Base-by-base conservation (phyloP, 2,113 vertebrate genomes). In the Asarcornis scutulata region DNA sequence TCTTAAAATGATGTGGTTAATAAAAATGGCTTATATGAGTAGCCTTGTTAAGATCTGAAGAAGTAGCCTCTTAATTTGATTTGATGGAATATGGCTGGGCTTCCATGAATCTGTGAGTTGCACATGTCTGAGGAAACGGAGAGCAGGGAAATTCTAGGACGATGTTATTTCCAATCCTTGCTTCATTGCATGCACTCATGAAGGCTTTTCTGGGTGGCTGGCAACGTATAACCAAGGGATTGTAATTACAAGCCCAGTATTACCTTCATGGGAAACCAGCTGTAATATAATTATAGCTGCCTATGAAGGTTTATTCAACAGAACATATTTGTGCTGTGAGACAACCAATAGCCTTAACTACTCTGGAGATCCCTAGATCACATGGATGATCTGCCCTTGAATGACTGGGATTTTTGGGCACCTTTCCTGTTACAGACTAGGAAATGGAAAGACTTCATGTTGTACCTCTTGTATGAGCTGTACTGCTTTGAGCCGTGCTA, bases 181-280 rank as follows among this genome's bases (percentile, higher is more conserved):
- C 44, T 91, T 76, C 9, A 21, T 17, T 58, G 34, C 13, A 1
- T 74, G 27, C 36, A 52, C n/a, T 12, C 34, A 18, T 4, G 64
- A 66, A 74, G 60, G 31, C 58, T 63, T 71, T 58, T 87, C 36
- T 86, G 64, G 38, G 18, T 82, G 78, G 8, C 63, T 82, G 64
- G 69, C 29, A 53, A 8, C 1, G 0, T 53, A 34, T 79, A 86
- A 80, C 34, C 17, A 26, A 2, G 26, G 53, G 58, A 23, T 79
- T 2, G 0, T 87, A 84, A 71, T 89, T 89, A 87, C 26, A 72
- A 52, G 13, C 75, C 71, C 72, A 66, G 42, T 23, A 5, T 56
- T n/a, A 36, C 81, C 66, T 96, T 91, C 48, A 94, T 64, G 78
- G 75, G 62, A 87, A 78, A 66, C 82, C 53, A 91, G 25, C 60